These are phyloP conservation scores for Portunus trituberculatus DNA, from an alignment of 1,140 invertebrate genomes.

Conservation along the genomic window DNA sequence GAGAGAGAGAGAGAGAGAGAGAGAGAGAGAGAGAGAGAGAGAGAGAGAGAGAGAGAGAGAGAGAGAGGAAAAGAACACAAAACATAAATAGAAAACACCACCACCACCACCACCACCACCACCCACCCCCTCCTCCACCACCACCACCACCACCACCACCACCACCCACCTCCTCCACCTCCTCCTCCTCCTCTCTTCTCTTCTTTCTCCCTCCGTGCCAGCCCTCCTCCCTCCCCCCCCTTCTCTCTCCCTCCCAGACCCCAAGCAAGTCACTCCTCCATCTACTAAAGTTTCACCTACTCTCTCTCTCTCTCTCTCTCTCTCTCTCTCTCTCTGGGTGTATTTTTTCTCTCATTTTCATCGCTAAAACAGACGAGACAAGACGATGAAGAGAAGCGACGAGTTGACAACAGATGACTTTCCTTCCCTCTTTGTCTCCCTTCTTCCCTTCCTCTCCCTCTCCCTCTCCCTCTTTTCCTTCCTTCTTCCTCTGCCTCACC, in stretches of 20 bases:
- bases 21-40: constrained; percentile 38
- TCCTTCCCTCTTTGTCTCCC: neutral
- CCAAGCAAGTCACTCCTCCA: neutral
- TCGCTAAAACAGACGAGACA: constrained; percentile 12
- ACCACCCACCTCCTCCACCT: neutral
- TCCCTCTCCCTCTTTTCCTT: too few species aligned
- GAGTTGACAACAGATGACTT: neutral
- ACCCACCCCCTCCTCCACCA: neutral
- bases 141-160: neutral
- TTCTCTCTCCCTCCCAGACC: neutral
- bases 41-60: constrained; percentile 32
- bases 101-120: neutral
- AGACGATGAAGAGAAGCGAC: neutral
- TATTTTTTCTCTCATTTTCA: neutral
- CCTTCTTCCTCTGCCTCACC: neutral
- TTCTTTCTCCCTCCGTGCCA: neutral
- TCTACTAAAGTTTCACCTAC: neutral
- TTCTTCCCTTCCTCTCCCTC: neutral
- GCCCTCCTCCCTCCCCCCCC: neutral
- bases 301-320: neutral
- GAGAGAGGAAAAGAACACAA: neutral
- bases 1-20: too few species aligned
- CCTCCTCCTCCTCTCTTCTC: neutral
- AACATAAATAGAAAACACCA: constrained; percentile 14
- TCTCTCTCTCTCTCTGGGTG: neutral